Conservation (phyloP, 2,888 invertebrate genomes). For the Marasmarcha lunaedactyla region DNA sequence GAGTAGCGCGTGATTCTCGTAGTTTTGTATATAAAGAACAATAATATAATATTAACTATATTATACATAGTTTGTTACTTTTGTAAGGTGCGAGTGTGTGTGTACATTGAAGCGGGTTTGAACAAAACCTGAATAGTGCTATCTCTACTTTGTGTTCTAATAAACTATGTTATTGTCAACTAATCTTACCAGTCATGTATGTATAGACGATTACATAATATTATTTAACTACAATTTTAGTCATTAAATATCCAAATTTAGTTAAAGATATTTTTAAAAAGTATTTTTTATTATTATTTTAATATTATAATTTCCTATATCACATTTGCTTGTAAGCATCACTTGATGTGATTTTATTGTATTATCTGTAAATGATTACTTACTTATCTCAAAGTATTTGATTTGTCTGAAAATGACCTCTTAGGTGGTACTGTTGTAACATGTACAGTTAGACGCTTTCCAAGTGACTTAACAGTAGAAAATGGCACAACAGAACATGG, state of each 20-base stretch:
- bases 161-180: conserved; percentile 58
- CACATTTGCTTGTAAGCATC: conserved; percentile 52
- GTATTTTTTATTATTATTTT: conserved; percentile 42
- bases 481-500: too few relatives aligned
- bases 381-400: conserved; percentile 27
- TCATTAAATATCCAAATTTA: conserved; percentile 70
- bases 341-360: conserved; percentile 49
- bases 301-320: conserved; percentile 36
- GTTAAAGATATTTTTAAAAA: conserved; percentile 57
- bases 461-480: too few relatives aligned
- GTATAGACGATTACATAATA: conserved; percentile 61
- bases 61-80: conserved; percentile 60
- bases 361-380: conserved; percentile 36
- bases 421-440: too few relatives aligned
- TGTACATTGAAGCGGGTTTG: conserved; percentile 38
- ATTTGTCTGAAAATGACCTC: conserved; percentile 13
- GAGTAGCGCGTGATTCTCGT: conserved; percentile 25
- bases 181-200: conserved; percentile 69
- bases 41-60: conserved; percentile 52
- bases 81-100: conserved; percentile 56
- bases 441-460: too few relatives aligned
- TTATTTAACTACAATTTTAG: conserved; percentile 66
- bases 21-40: conserved; percentile 60
- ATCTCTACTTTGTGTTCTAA: conserved; percentile 58
- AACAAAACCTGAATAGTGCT: conserved; percentile 43